Percentiles rank a stretch among this genome's conserved stretches.
phyloP scores from a whole-genome alignment of 2,113 vertebrate species.

The Entelurus aequoreus region DNA sequence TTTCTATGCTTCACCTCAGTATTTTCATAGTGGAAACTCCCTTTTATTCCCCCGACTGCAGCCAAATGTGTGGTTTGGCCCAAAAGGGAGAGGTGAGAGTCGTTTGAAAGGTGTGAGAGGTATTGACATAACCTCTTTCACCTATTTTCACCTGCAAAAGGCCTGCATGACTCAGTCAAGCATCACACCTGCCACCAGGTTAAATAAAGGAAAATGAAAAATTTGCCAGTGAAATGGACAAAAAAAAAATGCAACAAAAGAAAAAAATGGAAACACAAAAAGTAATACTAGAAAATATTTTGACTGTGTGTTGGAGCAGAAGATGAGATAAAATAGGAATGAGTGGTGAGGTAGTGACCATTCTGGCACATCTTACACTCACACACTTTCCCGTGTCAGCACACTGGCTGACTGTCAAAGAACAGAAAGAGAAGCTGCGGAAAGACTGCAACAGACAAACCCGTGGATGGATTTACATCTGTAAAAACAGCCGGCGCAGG shows the following conservation, averaged over 20 bases:
- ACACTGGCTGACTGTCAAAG: constrained; percentile 55
- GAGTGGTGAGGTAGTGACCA: constrained; percentile 51
- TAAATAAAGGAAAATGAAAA: not conserved
- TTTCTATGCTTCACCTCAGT: constrained; percentile 38
- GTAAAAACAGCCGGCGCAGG: constrained; percentile 11
- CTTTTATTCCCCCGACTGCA: constrained; percentile 38
- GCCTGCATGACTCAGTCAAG: constrained; percentile 29
- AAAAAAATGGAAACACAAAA: not conserved
- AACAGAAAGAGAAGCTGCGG: constrained; percentile 28
- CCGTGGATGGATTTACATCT: constrained; percentile 31
- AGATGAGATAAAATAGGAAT: constrained; percentile 55
- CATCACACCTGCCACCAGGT: constrained; percentile 44
- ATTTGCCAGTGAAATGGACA: constrained; percentile 3
- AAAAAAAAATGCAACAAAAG: constrained; percentile 2
- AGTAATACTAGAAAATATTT: constrained; percentile 26
- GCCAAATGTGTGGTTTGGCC: constrained; percentile 50
- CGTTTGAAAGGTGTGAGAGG: constrained; percentile 29
- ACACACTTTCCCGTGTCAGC: constrained; percentile 59
- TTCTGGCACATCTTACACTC: constrained; percentile 47
- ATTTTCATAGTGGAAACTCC: constrained; percentile 56
- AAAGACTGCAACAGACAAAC: constrained; percentile 30
- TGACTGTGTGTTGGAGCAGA: constrained; percentile 27
- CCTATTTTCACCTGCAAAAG: constrained; percentile 39
- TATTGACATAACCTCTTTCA: constrained; percentile 44
- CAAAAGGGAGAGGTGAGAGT: constrained; percentile 14